Percentiles rank a stretch among this genome's conserved stretches.
These are phyloP conservation scores for Ichneumon xanthorius DNA, from an alignment of 2,888 invertebrate species.

Conservation along the genomic window DNA sequence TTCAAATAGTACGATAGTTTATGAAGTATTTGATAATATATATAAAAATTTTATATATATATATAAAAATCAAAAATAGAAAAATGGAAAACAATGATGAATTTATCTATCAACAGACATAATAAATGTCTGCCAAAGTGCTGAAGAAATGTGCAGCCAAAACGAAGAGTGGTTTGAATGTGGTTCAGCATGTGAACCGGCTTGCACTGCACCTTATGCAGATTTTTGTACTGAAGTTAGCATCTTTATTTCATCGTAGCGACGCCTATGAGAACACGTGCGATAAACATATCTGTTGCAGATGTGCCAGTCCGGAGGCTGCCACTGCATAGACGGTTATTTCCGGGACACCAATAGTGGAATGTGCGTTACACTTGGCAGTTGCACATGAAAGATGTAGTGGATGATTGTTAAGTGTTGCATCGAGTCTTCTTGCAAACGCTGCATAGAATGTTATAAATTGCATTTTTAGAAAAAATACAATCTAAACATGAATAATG, in stretches of 20 bases:
- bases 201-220: conserved; percentile 14
- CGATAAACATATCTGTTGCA: neutral
- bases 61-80: neutral
- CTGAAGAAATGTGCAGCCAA: conserved; percentile 1
- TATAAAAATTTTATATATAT: no score
- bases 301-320: neutral
- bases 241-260: neutral
- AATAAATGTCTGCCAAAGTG: neutral
- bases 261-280: neutral
- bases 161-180: neutral
- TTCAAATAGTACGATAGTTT: neutral
- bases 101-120: neutral
- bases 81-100: neutral
- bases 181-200: conserved; percentile 25
- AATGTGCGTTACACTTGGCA: neutral
- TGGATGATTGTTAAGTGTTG: neutral
- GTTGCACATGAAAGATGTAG: conserved; percentile 14
- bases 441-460: neutral
- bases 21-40: neutral
- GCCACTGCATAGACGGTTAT: conserved; percentile 4
- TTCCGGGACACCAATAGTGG: conserved; percentile 18
- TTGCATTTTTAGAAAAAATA: neutral
- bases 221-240: neutral
- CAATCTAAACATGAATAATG: neutral
- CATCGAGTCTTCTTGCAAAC: neutral